Base-by-base conservation (phyloP, 2,888 invertebrate species). In the Hipparchia semele region DNA sequence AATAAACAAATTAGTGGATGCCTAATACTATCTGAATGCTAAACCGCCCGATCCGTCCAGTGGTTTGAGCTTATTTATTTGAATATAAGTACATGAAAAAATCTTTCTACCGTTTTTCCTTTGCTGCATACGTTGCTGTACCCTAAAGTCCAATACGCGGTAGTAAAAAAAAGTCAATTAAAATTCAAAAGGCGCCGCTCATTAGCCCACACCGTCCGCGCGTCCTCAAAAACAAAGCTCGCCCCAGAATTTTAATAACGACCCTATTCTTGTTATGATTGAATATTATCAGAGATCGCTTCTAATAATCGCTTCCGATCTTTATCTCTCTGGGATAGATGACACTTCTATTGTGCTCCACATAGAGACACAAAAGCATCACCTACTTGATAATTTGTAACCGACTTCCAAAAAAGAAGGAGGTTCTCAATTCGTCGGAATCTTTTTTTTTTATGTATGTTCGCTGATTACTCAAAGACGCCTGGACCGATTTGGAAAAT, bases 261-360 rank as follows among this genome's bases (percentile, higher is more conserved):
- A 45, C 72, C 68, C 45, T 54, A 23, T 72, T 72, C 72, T 72
- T 45, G 73, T 70, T 76, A 78, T 81, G 78, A 81, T 80, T 76
- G 79, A 81, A 79, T 80, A 75, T 75, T 80, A 83, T 82, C 81
- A 82, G 82, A 81, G 76, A 77, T 80, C 65, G 71, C 80, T 79
- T 68, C 68, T 68, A 62, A 68, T 61, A 68, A 68, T 61, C 79
- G 76, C 70, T 81, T 80, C 81, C 39, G 72, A 72, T 67, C 39
- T 45, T 72, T 54, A 72, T 68, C 72, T 68, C 61, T 56, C 7
- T 61, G 68, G 54, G 59, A 53, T 51, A 69, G 53, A 53, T 61
- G 60, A 61, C 60, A 68, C 33, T 60, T 60, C 59, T 12, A 60
- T 60, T 60, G 59, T 39, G 59, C 59, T 5, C 59, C 33, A 6